phyloP scores from a whole-genome alignment of 2,888 invertebrate genomes.

The Zygothrica quintamaculata region DNA sequence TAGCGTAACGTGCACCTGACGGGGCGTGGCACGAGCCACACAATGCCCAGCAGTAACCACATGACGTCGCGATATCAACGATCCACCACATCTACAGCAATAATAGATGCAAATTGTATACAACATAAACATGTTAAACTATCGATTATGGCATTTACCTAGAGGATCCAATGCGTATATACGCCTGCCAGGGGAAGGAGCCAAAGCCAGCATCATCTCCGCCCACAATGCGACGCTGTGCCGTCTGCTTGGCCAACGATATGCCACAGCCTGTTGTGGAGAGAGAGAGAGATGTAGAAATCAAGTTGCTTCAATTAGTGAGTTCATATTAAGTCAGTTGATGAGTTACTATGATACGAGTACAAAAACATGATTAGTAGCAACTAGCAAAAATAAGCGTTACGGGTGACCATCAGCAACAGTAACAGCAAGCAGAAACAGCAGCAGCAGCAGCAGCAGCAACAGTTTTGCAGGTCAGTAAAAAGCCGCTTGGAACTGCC shows the following conservation, averaged over 20 bases:
- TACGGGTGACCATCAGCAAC: conserved; percentile 22
- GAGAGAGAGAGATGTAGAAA: conserved; percentile 9
- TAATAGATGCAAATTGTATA: not conserved
- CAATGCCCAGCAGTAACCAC: conserved; percentile 98
- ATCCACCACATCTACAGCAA: conserved; percentile 92
- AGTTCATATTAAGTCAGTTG: conserved; percentile 25
- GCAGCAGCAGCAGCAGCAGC: conserved; percentile 20
- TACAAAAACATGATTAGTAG: conserved; percentile 45
- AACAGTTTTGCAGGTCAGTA: conserved; percentile 26
- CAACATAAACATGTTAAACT: too few relatives aligned
- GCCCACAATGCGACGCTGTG: conserved; percentile 95
- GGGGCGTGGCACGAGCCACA: conserved; percentile 94
- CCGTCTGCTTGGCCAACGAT: conserved; percentile 92
- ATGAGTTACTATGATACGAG: conserved; percentile 16
- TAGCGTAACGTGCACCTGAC: conserved; percentile 94
- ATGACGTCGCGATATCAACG: conserved; percentile 94
- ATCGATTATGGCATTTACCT: conserved; percentile 85
- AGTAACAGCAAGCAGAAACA: conserved; percentile 18
- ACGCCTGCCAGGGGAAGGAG: conserved; percentile 97
- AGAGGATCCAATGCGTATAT: conserved; percentile 96
- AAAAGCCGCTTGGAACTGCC: conserved; percentile 59
- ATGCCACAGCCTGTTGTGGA: conserved; percentile 91
- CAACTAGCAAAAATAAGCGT: conserved; percentile 49
- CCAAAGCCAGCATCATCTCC: conserved; percentile 97
- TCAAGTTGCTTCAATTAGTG: conserved; percentile 29